phyloP scores from a whole-genome alignment of 1,140 invertebrate genomes.

The Chironomus tepperi region DNA sequence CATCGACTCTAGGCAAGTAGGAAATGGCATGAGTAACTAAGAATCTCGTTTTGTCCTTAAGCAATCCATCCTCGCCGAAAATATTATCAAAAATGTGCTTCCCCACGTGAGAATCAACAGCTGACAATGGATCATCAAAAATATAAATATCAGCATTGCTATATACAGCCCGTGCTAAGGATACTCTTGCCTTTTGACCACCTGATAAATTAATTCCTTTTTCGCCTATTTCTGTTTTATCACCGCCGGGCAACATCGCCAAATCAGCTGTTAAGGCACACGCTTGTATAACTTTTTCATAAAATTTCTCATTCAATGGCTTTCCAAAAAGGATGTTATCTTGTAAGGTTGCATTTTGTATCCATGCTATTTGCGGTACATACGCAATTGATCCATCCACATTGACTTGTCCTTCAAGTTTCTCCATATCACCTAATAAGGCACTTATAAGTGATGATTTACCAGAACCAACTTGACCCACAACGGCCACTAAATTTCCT shows the following conservation, averaged over 20 bases:
- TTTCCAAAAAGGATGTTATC: slow-evolving; percentile 47
- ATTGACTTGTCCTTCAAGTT: slow-evolving; percentile 59
- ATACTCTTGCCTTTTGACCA: slow-evolving; percentile 55
- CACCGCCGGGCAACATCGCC: slow-evolving; percentile 45
- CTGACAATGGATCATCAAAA: slow-evolving; percentile 40
- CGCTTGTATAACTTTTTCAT: slow-evolving; percentile 40
- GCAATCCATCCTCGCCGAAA: background rate
- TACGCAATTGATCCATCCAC: slow-evolving; percentile 70
- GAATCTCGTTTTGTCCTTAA: background rate
- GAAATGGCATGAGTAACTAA: background rate
- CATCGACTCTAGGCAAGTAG: background rate
- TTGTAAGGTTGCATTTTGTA: slow-evolving; percentile 64
- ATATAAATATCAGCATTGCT: background rate
- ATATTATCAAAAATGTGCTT: background rate
- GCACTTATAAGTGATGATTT: slow-evolving; percentile 65
- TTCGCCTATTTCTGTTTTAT: slow-evolving; percentile 51
- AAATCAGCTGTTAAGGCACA: slow-evolving; percentile 50
- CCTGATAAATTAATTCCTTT: slow-evolving; percentile 53
- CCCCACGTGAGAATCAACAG: slow-evolving; percentile 32
- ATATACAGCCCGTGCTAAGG: background rate
- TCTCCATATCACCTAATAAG: slow-evolving; percentile 76
- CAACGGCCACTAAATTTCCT: slow-evolving; percentile 32
- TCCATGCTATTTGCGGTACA: slow-evolving; percentile 84
- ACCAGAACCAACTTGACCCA: slow-evolving; percentile 49
- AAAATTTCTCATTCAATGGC: slow-evolving; percentile 39